Evolutionary conservation across 2,888 invertebrate genomes (phyloP), one percentile per base, ranked within the genome.

Genomic region (Idaea biselata): DNA sequence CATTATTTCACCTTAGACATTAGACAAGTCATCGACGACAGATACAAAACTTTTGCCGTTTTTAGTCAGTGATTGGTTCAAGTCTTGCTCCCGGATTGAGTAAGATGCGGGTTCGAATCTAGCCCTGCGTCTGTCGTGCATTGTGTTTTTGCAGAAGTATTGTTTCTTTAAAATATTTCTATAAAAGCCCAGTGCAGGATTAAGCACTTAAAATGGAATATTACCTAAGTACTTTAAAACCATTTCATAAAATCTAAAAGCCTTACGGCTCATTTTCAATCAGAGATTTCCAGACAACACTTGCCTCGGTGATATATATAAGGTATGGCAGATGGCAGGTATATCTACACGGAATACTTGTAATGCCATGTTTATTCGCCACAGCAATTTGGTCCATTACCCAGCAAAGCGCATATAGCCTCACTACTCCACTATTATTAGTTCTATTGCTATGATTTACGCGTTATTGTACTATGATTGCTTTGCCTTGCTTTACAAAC

Each of bases 401-500:
- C 6, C 44, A 44, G 73, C 77, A 73, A 70, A 62, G 76, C 70
- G 72, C 72, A 76, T 76, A 74, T 73, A 70, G 71, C 64, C 62
- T 65, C 58, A 61, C 60, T 44, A 11, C 44, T 44, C 44, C 44
- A 44, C 44, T 56, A 63, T 66, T 63, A 68, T 69, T 71, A 72
- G 66, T 65, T 61, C 60, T 66, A 79, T 75, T 78, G 74, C 73
- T 72, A 70, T 77, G 73, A 78, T 78, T 78, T 76, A 75, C 71
- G 63, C 62, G 63, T 65, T 59, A 32, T 44, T 59, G 65, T 70
- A 73, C 68, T 44, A 14, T 44, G 44, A 44, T 44, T 44, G 44
- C 44, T 44, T 44, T 44, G 44, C 44, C 11, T 44, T 44, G 44
- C 44, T 44, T 44, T 44, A 44, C 14, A 44, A 44, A 44, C 44